Percentiles rank a stretch among this genome's conserved stretches.
phyloP scores from a whole-genome alignment of 2,888 invertebrate genomes.

The Aelia acuminata region DNA sequence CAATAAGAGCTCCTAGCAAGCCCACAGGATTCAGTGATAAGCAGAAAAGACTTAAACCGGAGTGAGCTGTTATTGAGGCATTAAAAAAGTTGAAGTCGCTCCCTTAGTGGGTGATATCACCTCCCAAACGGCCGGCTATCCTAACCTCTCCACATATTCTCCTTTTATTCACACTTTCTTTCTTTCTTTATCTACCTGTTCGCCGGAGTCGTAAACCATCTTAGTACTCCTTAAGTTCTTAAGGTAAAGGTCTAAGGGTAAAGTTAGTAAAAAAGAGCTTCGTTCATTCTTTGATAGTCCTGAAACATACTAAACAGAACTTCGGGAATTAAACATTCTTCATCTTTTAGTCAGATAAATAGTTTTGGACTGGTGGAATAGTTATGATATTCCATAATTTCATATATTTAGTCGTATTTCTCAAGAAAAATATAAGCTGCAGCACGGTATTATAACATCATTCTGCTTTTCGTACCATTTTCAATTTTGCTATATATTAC shows the following conservation, averaged over 20 bases:
- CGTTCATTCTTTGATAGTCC: not conserved
- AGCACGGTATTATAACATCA: too few species aligned
- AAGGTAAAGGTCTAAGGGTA: too few species aligned
- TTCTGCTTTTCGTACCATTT: too few species aligned
- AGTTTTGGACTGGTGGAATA: too few species aligned
- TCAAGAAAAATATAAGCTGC: too few species aligned
- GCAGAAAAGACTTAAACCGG: not conserved
- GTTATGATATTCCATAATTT: too few species aligned
- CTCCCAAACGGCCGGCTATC: not conserved
- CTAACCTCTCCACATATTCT: slow-evolving; percentile 9
- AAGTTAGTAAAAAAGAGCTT: not conserved
- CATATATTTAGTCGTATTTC: too few species aligned
- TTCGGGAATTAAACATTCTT: too few species aligned
- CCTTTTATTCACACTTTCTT: slow-evolving; percentile 5
- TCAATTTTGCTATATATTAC: too few species aligned
- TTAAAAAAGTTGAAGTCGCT: slow-evolving; percentile 22
- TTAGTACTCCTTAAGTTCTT: not conserved
- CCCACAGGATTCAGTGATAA: not conserved
- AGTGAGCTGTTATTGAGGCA: slow-evolving; percentile 19
- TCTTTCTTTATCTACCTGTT: slow-evolving; percentile 10
- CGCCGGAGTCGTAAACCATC: not conserved
- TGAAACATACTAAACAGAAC: not conserved
- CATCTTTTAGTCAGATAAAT: too few species aligned
- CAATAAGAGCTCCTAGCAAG: not conserved
- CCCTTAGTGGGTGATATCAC: slow-evolving; percentile 25